These are phyloP conservation scores for Phyllostomus hastatus DNA, from an alignment of 2,113 vertebrate species.

Conservation along the genomic window DNA sequence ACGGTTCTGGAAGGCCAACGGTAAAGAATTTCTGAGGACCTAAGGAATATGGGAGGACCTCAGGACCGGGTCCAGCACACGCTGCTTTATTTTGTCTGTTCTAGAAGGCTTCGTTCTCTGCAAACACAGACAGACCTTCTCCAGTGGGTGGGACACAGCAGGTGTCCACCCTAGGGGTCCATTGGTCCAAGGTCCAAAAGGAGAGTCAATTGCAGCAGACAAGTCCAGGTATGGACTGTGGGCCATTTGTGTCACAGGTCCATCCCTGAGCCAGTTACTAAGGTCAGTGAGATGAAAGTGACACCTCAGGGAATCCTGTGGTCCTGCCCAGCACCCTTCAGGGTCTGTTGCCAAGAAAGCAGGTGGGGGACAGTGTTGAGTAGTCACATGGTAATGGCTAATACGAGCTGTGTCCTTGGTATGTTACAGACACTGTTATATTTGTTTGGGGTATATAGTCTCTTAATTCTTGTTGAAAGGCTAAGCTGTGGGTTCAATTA, in stretches of 20 bases:
- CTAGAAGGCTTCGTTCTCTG: neutral
- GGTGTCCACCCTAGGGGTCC: too few species aligned
- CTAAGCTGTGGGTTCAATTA: neutral
- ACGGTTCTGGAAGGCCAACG: neutral
- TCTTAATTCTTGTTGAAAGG: neutral
- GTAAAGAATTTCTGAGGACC: neutral
- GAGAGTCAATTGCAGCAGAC: neutral
- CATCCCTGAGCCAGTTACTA: neutral
- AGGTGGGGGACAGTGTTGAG: neutral
- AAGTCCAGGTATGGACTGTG: neutral
- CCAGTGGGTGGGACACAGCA: neutral
- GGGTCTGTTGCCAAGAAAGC: neutral
- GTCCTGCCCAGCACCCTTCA: neutral
- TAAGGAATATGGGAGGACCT: rapidly evolving
- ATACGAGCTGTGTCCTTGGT: neutral
- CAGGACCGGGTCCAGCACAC: rapidly evolving
- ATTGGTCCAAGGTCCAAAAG: neutral
- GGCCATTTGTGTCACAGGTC: neutral
- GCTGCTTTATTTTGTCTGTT: neutral
- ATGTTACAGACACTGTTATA: neutral
- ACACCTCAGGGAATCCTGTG: neutral
- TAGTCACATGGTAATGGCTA: neutral
- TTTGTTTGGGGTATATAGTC: neutral
- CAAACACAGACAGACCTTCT: neutral
- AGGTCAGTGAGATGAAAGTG: neutral